These are phyloP conservation scores for Calonectris borealis DNA, from an alignment of 2,113 vertebrate species.

Conservation along the genomic window DNA sequence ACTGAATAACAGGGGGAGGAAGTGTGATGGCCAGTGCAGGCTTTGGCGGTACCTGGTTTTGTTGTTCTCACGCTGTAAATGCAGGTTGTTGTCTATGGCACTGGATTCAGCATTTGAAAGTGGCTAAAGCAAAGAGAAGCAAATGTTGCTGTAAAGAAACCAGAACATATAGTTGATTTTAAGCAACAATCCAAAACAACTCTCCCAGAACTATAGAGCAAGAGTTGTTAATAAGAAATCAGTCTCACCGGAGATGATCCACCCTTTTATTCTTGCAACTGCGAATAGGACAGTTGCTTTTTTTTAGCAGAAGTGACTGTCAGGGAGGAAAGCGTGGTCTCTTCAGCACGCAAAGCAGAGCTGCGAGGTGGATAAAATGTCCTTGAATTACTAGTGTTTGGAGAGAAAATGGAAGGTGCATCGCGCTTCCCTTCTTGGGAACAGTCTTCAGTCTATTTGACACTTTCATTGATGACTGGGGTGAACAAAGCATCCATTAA, in stretches of 20 bases:
- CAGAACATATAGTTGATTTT: not conserved
- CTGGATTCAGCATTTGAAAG: not conserved
- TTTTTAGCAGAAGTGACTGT: not conserved
- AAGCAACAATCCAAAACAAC: not conserved
- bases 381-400: not conserved
- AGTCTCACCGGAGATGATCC: not conserved
- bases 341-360: not conserved
- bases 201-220: not conserved
- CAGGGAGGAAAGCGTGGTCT: not conserved
- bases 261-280: not conserved
- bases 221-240: not conserved
- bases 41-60: not conserved
- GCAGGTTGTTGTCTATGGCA: rapidly evolving
- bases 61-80: rapidly evolving
- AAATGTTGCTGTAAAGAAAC: not conserved
- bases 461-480: not conserved
- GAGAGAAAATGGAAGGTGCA: not conserved
- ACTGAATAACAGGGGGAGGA: not conserved
- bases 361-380: not conserved
- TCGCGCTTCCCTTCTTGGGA: not conserved
- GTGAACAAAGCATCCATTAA: not conserved
- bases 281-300: not conserved
- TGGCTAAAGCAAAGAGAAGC: not conserved
- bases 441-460: not conserved
- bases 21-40: not conserved